Evolutionary conservation across 23 tunicate species (phyloP), one percentile per base, ranked within the genome.

Genomic region (Trididemnum miniatum): DNA sequence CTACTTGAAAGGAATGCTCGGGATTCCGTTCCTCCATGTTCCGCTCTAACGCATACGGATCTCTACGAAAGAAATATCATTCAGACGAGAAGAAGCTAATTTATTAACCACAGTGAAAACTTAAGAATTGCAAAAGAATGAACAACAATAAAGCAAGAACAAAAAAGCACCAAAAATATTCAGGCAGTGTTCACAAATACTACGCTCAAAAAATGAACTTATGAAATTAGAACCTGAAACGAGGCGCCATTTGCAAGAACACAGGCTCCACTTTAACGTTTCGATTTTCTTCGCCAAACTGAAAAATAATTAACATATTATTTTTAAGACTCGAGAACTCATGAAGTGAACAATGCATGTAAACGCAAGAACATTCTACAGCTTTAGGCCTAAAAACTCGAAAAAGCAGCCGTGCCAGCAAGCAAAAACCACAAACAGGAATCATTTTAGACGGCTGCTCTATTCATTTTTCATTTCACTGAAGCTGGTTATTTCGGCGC

Each of bases 211-310:
- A n/a, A n/a, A n/a, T 24, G 33, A 35, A 38, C 2, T 23, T 7
- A 44, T 44, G 9, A 44, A 9, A 20, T 71, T 31, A 71, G 0
- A 69, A 82, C 86, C 86, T 82, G 86, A 66, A 82, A 31, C 79
- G 75, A 0, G 84, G 78, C 39, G 86, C 1, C 78, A 71, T 71
- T 69, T 74, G 86, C 67, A 71, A 31, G 38, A 82, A 82, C 1
- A 60, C 78, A 27, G 86, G 86, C 71, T 82, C 86, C 44, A 82
- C 86, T 82, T 82, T 82, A 49, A 82, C 86, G 5, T n/a, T 38
- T 20, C 86, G 65, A 33, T 49, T 51, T 2, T 65, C 83, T 20
- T 62, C 67, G 15, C 29, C 39, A 71, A 71, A 71, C 76, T 71
- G 38, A 28, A 71, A 71, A 18, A 62, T 12, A 62, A 62, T 7